Conservation (phyloP, 2,797 vertebrate species). For the Stomatorhinus walkeri region DNA sequence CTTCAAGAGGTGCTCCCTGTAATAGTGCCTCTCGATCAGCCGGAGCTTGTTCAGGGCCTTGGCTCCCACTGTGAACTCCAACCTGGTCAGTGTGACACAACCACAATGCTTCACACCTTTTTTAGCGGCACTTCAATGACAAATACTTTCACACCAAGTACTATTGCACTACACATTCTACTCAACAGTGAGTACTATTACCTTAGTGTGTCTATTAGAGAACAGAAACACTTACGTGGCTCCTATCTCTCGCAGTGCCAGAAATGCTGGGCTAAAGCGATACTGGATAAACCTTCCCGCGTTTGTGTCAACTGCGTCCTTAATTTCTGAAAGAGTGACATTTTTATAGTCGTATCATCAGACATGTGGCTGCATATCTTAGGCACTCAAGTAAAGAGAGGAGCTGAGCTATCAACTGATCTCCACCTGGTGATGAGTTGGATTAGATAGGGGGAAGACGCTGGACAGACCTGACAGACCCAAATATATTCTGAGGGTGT, state of each 20-base stretch:
- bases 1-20: conserved; percentile 75
- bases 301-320: conserved; percentile 61
- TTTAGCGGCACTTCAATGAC: background rate
- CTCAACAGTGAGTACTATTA: background rate
- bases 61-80: conserved; percentile 83
- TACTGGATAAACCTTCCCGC: conserved; percentile 80
- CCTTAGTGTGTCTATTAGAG: background rate
- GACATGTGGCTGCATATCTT: background rate
- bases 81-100: conserved; percentile 47
- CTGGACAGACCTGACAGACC: background rate
- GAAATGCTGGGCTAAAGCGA: conserved; percentile 76
- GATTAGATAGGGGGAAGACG: background rate
- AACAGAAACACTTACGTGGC: conserved; percentile 64
- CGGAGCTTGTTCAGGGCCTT: conserved; percentile 75
- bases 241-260: conserved; percentile 74
- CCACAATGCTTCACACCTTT: background rate
- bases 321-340: conserved; percentile 43
- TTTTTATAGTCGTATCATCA: background rate
- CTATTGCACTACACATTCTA: background rate
- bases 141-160: background rate
- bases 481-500: background rate
- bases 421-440: background rate
- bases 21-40: conserved; percentile 85
- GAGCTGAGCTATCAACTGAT: background rate
- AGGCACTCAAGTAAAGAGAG: background rate